Evolutionary conservation across 1,140 invertebrate genomes (phyloP).

Genomic region (Monochamus saltuarius): DNA sequence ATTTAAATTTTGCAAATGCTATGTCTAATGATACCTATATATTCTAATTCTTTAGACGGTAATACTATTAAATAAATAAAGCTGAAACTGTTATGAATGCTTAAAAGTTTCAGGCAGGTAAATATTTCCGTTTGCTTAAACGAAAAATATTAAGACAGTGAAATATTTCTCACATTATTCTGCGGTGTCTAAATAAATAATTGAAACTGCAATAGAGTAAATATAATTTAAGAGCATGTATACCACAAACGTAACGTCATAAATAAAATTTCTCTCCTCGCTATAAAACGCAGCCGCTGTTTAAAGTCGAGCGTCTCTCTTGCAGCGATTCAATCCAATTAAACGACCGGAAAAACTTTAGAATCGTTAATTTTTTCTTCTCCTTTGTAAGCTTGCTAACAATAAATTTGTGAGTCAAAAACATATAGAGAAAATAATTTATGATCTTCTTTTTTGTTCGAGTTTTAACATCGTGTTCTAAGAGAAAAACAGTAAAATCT

Average conservation of each 20-base stretch:
- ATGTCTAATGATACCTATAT: too few species aligned
- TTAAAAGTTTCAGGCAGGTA: too few species aligned
- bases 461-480: slow-evolving; percentile 10
- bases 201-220: slow-evolving; percentile 23
- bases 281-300: slow-evolving; percentile 48
- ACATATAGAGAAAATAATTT: slow-evolving; percentile 41
- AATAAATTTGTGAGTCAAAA: slow-evolving; percentile 48
- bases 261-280: slow-evolving; percentile 31
- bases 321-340: slow-evolving; percentile 48
- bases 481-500: neutral
- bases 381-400: slow-evolving; percentile 36
- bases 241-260: slow-evolving; percentile 23
- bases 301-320: slow-evolving; percentile 37
- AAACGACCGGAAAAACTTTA: slow-evolving; percentile 47
- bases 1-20: too few species aligned
- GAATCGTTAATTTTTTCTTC: slow-evolving; percentile 49
- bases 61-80: too few species aligned
- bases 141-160: too few species aligned
- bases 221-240: slow-evolving; percentile 29
- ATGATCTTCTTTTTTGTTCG: slow-evolving; percentile 23
- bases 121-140: too few species aligned
- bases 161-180: too few species aligned
- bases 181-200: slow-evolving; percentile 11
- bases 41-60: too few species aligned
- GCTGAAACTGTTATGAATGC: too few species aligned